Base-by-base conservation (phyloP, 2,888 invertebrate genomes). In the Unio pictorum region DNA sequence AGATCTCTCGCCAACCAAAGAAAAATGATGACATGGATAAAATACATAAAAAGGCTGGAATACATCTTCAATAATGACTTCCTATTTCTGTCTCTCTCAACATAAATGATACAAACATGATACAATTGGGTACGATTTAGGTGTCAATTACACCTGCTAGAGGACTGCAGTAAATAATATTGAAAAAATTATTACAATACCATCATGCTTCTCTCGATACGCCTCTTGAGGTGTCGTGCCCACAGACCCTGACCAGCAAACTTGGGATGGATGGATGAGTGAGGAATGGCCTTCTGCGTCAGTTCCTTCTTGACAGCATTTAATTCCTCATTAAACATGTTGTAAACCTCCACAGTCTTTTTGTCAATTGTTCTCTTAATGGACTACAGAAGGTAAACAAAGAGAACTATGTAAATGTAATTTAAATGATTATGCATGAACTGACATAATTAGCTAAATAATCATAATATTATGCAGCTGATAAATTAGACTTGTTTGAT, bases 311-410 rank as follows among this genome's bases (percentile, higher is more conserved):
- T 95, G 0, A 94, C 93, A 26, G 92, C 92, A 73, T 94, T 93
- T 66, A 96, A 93, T 85, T 95, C 95, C 26, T 93, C 92, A 73
- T 92, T 92, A 85, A 96, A 95, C 91, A 95, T 92, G 64, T 93
- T 80, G 75, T 88, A 91, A 34, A 91, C 91, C 45, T 93, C 93
- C 66, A 96, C 91, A 20, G 93, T 94, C 83, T 94, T 90, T 85
- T 91, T 90, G 79, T 91, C 91, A 56, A 90, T 86, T 4, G 89
- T 89, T 60, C 91, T 83, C 57, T 86, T 84, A 66, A 91, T 90
- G 0, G 89, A 83, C 90, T 90, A 74, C 1, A 75, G 11, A 15
- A 45, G 15, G 11, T 15, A 45, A 45, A 45, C 45, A 45, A 45
- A 45, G 15, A 45, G 3, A 3, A 45, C 15, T 45, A 45, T 15